phyloP scores from a whole-genome alignment of 2,797 vertebrate genomes.

The Eulemur rubriventer region DNA sequence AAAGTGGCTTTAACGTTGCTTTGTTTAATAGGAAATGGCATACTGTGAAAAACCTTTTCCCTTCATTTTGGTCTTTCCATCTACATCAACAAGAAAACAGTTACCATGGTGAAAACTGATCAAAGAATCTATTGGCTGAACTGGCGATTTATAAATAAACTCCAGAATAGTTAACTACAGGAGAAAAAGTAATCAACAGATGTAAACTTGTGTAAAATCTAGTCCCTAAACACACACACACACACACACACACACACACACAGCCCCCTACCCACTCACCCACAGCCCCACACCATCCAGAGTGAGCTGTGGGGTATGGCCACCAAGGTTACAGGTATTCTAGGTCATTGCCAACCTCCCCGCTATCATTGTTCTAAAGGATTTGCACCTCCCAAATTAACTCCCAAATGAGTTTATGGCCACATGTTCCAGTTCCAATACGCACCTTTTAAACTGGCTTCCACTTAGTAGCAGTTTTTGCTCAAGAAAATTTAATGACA shows the following conservation, averaged over 20 bases:
- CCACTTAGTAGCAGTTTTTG: slow-evolving; percentile 37
- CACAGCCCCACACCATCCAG: background rate
- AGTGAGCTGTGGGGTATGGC: background rate
- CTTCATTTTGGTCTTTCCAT: background rate
- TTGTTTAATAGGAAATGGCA: background rate
- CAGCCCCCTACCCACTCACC: background rate
- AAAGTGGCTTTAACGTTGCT: background rate
- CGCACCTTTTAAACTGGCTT: slow-evolving; percentile 28
- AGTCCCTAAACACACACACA: background rate
- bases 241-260: background rate
- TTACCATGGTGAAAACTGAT: background rate
- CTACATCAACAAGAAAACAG: background rate
- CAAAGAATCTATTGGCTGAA: background rate
- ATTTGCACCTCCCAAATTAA: background rate
- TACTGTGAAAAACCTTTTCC: background rate
- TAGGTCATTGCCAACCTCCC: background rate
- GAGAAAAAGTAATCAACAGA: background rate
- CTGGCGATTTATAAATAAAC: background rate
- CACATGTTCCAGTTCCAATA: background rate
- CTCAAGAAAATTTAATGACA: slow-evolving; percentile 54
- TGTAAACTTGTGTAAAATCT: background rate
- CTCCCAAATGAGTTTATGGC: background rate
- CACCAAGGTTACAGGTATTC: background rate
- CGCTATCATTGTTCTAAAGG: background rate
- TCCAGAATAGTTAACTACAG: background rate